These are phyloP conservation scores for Oryzias javanicus DNA, from an alignment of 2,113 vertebrate genomes.

Conservation along the genomic window DNA sequence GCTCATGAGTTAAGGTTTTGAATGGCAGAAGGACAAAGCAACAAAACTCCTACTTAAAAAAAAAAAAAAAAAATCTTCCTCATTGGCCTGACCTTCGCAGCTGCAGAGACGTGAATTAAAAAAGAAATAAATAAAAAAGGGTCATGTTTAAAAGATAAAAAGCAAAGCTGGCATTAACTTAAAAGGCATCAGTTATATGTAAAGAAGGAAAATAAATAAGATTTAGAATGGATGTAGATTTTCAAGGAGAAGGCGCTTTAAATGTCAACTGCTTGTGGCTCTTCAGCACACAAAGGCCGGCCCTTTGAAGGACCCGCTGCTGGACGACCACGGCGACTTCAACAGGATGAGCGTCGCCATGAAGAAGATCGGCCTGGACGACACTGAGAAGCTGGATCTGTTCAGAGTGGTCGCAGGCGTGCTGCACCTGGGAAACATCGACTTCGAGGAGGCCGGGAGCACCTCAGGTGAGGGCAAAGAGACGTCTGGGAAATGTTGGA, in stretches of 20 bases:
- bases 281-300: constrained; percentile 88
- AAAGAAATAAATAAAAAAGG: background rate
- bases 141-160: background rate
- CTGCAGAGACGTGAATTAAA: too few relatives aligned
- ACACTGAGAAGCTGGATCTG: constrained; percentile 93
- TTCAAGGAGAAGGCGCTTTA: background rate
- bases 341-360: constrained; percentile 93
- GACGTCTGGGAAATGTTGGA: too few relatives aligned
- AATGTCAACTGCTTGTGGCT: background rate
- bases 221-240: too few relatives aligned
- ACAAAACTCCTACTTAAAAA: too few relatives aligned
- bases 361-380: constrained; percentile 96
- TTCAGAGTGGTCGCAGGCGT: constrained; percentile 96
- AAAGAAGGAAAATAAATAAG: too few relatives aligned
- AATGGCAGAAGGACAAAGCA: too few relatives aligned
- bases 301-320: constrained; percentile 91
- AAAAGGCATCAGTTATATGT: too few relatives aligned
- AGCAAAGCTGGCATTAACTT: background rate
- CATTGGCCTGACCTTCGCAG: too few relatives aligned
- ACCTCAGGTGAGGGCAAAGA: constrained; percentile 81
- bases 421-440: constrained; percentile 94
- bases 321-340: constrained; percentile 95
- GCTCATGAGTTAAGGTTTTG: too few relatives aligned
- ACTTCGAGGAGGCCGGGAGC: constrained; percentile 97
- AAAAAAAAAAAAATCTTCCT: too few relatives aligned